A percentile compares a stretch with the other conserved stretches of the same genome.
These are phyloP conservation scores for Botia kubotai DNA, from an alignment of 2,797 vertebrate genomes.

Conservation along the genomic window DNA sequence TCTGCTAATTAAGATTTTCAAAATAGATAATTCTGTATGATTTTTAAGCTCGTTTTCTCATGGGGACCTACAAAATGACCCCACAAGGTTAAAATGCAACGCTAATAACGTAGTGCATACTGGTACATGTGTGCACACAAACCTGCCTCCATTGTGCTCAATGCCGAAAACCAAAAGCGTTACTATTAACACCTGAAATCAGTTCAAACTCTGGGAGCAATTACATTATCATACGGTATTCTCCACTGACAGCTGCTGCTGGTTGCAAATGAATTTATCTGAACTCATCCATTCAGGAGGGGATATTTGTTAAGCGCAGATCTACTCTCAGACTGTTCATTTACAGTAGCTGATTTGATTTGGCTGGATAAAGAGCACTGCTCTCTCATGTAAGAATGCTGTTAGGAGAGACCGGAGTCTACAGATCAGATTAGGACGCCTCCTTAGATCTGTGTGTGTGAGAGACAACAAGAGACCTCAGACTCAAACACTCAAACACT, in stretches of 20 bases:
- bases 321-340: conserved; percentile 67
- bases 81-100: too few relatives aligned
- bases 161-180: conserved; percentile 10
- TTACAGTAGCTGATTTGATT: conserved; percentile 81
- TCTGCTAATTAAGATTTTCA: too few relatives aligned
- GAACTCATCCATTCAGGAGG: conserved; percentile 57
- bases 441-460: conserved; percentile 30
- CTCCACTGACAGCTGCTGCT: conserved; percentile 22
- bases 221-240: conserved; percentile 16
- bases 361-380: conserved; percentile 77
- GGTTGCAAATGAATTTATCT: conserved; percentile 57
- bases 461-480: conserved; percentile 39
- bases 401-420: conserved; percentile 70
- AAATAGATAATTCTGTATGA: too few relatives aligned
- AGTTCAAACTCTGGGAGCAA: conserved; percentile 26
- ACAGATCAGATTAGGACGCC: conserved; percentile 58
- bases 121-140: too few relatives aligned
- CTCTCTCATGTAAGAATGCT: conserved; percentile 80
- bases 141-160: conserved; percentile 6
- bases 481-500: too few relatives aligned
- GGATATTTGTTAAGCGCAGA: conserved; percentile 59
- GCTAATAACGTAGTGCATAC: too few relatives aligned
- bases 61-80: too few relatives aligned
- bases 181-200: conserved; percentile 35
- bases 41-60: not conserved